A percentile compares a stretch with the other conserved stretches of the same genome.
Evolutionary conservation across 2,113 vertebrate species (phyloP).

Genomic region (Cygnus buccinator): DNA sequence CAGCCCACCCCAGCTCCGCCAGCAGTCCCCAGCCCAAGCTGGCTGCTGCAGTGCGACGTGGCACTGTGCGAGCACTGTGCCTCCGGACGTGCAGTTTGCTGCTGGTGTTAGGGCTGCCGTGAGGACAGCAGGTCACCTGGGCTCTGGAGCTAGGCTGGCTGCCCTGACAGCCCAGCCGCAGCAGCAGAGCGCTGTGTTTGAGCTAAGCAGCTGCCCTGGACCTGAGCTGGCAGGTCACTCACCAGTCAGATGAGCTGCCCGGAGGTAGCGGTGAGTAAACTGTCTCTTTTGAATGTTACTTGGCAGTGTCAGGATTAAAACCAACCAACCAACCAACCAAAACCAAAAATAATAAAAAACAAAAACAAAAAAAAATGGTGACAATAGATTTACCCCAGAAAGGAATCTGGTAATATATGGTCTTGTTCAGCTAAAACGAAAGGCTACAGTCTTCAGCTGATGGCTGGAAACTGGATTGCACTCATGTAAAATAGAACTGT

Average conservation of each 20-base stretch:
- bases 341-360: background rate
- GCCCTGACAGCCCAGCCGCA: background rate
- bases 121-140: background rate
- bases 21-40: background rate
- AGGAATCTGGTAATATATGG: background rate
- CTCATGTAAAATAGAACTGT: constrained; percentile 5
- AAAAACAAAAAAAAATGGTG: background rate
- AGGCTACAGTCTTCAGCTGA: background rate
- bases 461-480: background rate
- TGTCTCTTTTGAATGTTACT: background rate
- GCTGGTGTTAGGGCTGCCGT: background rate
- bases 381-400: background rate
- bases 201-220: background rate
- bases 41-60: accelerated
- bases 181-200: accelerated
- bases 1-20: accelerated
- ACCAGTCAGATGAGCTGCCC: background rate
- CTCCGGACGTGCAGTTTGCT: background rate
- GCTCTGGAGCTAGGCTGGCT: background rate
- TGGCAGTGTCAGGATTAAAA: background rate
- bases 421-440: background rate
- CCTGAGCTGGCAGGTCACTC: background rate
- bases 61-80: too few species aligned
- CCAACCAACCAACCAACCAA: background rate
- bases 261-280: background rate